Conservation (phyloP, 92 coral and sea anemone species). For the Porites rus region DNA sequence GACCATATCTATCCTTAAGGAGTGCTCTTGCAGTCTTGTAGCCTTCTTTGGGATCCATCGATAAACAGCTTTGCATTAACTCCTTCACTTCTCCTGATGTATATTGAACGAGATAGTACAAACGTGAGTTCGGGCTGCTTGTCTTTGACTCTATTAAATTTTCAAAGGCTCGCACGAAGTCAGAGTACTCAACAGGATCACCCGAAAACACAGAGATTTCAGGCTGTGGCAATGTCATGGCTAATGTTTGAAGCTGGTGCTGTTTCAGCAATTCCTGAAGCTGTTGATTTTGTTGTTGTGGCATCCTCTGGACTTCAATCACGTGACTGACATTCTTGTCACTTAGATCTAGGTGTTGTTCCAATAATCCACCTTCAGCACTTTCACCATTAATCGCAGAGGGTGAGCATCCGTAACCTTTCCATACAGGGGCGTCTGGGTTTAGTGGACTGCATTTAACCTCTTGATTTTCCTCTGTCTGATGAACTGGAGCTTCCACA, state of each 20-base stretch:
- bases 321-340: slow-evolving; percentile 31
- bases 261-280: slow-evolving; percentile 40
- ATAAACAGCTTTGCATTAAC: slow-evolving; percentile 67
- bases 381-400: background rate
- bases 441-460: slow-evolving; percentile 1
- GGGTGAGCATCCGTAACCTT: background rate
- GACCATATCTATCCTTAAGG: slow-evolving; percentile 68
- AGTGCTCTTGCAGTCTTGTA: slow-evolving; percentile 60
- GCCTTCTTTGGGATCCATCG: slow-evolving; percentile 64
- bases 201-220: slow-evolving; percentile 62
- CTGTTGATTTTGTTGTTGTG: slow-evolving; percentile 43
- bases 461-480: background rate
- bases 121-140: slow-evolving; percentile 32
- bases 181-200: slow-evolving; percentile 54
- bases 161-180: slow-evolving; percentile 65
- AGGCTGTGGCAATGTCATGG: slow-evolving; percentile 64
- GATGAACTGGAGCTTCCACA: slow-evolving; percentile 2
- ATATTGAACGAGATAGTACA: slow-evolving; percentile 65
- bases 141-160: slow-evolving; percentile 46
- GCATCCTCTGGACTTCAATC: slow-evolving; percentile 29
- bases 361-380: background rate
- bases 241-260: slow-evolving; percentile 50
- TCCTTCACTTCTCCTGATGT: slow-evolving; percentile 76
- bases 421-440: slow-evolving; percentile 9
- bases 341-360: slow-evolving; percentile 23